These are phyloP conservation scores for Spermophilus dauricus DNA, from an alignment of 2,113 vertebrate genomes.

Conservation along the genomic window DNA sequence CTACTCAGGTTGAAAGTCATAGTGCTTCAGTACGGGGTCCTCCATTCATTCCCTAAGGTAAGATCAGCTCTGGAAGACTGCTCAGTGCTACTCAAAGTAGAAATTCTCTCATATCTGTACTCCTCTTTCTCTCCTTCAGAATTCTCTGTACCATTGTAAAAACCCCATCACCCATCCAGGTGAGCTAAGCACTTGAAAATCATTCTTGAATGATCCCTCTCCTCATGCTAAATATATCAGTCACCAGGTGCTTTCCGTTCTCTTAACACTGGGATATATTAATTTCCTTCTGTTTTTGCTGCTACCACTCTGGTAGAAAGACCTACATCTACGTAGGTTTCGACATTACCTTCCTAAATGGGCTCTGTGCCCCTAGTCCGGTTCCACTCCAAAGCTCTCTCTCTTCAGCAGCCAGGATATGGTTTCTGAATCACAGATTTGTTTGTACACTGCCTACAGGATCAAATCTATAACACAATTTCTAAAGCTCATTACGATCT, in stretches of 20 bases:
- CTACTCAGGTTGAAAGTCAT: neutral
- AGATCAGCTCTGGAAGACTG: conserved; percentile 19
- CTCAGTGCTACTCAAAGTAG: neutral
- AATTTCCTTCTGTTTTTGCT: neutral
- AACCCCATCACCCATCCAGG: neutral
- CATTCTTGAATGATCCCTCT: neutral
- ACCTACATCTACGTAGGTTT: neutral
- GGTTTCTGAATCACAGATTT: conserved; percentile 38
- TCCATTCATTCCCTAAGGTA: neutral
- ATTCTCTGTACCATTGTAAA: neutral
- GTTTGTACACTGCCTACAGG: neutral
- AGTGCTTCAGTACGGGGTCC: neutral
- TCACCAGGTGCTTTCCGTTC: neutral
- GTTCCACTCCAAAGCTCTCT: neutral
- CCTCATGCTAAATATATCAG: neutral
- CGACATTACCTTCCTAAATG: neutral
- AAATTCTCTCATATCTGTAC: neutral
- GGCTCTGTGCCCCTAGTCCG: neutral
- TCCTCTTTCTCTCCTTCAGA: neutral
- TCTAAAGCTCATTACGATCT: neutral
- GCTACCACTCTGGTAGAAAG: neutral
- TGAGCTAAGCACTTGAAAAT: neutral
- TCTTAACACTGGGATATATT: neutral
- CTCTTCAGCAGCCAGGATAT: neutral
- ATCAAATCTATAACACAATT: neutral